Conservation (phyloP, 1,140 invertebrate genomes). For the Pachypsylla venusta region DNA sequence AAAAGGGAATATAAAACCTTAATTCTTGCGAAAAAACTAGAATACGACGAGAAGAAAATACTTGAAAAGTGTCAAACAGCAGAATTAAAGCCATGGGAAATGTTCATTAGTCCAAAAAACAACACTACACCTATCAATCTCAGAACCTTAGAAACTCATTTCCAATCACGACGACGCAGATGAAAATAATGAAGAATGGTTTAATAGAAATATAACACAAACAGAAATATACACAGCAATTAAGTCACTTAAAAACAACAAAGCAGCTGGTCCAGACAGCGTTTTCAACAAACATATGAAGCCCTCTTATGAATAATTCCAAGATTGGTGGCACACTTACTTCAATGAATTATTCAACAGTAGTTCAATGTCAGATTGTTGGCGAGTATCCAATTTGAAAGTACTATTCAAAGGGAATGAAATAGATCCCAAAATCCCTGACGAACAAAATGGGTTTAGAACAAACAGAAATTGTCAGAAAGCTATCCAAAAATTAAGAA, state of each 20-base stretch:
- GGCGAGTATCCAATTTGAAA: neutral
- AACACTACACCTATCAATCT: neutral
- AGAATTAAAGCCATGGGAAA: neutral
- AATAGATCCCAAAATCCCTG: neutral
- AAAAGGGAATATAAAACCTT: neutral
- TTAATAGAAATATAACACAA: neutral
- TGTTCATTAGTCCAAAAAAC: neutral
- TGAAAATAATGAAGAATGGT: neutral
- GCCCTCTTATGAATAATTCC: neutral
- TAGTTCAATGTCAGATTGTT: neutral
- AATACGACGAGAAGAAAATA: neutral
- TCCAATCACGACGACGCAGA: neutral
- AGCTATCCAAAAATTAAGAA: neutral
- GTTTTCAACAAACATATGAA: slow-evolving; percentile 9
- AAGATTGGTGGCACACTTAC: slow-evolving; percentile 5
- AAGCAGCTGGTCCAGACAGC: slow-evolving; percentile 8
- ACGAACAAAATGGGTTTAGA: slow-evolving; percentile 1
- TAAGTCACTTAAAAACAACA: slow-evolving; percentile 1
- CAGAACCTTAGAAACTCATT: neutral
- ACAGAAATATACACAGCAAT: neutral
- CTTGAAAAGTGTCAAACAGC: neutral
- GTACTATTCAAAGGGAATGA: neutral
- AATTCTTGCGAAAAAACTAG: neutral
- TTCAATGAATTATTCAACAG: neutral
- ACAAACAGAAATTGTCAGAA: neutral